These are phyloP conservation scores for Myrmecobius fasciatus DNA, from an alignment of 2,113 vertebrate genomes.

Conservation along the genomic window DNA sequence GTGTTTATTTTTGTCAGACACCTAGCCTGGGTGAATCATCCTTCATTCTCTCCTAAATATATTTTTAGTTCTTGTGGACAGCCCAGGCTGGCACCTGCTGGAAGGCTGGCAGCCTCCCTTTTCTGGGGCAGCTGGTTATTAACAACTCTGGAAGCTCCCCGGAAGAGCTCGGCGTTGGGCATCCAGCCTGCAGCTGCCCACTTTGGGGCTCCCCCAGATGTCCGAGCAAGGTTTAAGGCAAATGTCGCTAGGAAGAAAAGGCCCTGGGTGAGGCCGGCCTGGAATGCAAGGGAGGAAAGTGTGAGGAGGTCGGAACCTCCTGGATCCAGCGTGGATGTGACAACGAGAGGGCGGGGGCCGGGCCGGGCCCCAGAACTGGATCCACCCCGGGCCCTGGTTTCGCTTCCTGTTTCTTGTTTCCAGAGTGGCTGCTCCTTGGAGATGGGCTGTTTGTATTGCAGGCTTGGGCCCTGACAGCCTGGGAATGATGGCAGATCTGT, in stretches of 20 bases:
- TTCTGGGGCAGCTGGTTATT: neutral
- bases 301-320: neutral
- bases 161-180: neutral
- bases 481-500: neutral
- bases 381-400: neutral
- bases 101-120: neutral
- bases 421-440: neutral
- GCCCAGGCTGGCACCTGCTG: neutral
- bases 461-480: neutral
- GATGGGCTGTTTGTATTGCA: too few relatives aligned
- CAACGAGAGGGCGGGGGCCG: fast-evolving
- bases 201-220: neutral
- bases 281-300: neutral
- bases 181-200: neutral
- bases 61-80: neutral
- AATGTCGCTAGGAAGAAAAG: neutral
- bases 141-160: neutral
- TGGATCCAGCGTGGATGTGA: neutral
- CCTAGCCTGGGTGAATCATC: neutral
- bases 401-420: neutral
- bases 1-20: neutral
- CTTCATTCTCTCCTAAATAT: neutral
- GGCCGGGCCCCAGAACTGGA: neutral
- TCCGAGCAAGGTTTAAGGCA: neutral
- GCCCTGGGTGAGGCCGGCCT: neutral